Percentiles rank a stretch among this genome's conserved stretches.
These are phyloP conservation scores for Stomorhina lunata DNA, from an alignment of 2,888 invertebrate genomes.

Conservation along the genomic window DNA sequence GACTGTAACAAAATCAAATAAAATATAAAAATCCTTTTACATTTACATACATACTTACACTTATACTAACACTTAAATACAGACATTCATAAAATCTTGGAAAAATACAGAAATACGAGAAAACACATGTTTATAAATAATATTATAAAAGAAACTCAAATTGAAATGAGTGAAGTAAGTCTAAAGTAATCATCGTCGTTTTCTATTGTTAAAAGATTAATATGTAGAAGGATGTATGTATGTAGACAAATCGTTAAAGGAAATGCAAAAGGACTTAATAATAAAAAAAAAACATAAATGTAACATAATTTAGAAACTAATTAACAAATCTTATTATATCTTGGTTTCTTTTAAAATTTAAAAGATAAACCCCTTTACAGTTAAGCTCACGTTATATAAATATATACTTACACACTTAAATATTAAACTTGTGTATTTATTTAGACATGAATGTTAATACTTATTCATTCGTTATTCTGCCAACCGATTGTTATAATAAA, in stretches of 20 bases:
- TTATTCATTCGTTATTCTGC: not conserved
- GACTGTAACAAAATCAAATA: constrained; percentile 41
- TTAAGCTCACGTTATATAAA: too few species aligned
- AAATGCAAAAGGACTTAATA: too few species aligned
- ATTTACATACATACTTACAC: not conserved
- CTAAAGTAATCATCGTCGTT: constrained; percentile 44
- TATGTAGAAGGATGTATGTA: not conserved
- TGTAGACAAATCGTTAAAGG: too few species aligned
- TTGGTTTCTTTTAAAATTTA: too few species aligned
- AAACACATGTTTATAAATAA: constrained; percentile 26
- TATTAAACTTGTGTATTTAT: too few species aligned
- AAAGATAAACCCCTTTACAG: too few species aligned
- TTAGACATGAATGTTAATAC: not conserved
- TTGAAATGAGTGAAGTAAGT: constrained; percentile 15
- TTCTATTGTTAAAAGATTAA: constrained; percentile 43
- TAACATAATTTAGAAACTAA: too few species aligned
- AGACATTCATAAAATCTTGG: not conserved
- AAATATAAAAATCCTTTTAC: constrained; percentile 4
- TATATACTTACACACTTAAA: too few species aligned
- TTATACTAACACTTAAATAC: not conserved
- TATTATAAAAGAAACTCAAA: constrained; percentile 36
- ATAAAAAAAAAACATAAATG: too few species aligned
- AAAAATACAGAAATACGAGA: not conserved
- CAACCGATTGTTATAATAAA: not conserved
- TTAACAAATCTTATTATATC: too few species aligned